phyloP scores from a whole-genome alignment of 1,140 invertebrate species.

The Pseudomyrmex dendroicus region DNA sequence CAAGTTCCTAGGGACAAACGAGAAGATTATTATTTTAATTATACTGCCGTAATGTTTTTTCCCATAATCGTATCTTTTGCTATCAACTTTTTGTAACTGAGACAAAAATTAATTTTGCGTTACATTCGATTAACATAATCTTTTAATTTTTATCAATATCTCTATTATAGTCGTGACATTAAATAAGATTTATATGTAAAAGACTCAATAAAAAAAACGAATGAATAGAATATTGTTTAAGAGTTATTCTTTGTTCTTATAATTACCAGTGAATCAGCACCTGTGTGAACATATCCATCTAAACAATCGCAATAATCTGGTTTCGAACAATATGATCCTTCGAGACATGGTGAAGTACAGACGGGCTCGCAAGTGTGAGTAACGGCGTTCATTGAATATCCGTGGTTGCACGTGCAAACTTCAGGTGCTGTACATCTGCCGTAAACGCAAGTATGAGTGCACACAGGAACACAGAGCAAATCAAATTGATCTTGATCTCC shows the following conservation, averaged over 20 bases:
- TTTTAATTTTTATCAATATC: too few relatives aligned
- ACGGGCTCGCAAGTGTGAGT: too few relatives aligned
- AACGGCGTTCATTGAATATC: conserved; percentile 49
- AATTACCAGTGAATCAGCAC: conserved; percentile 60
- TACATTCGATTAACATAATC: conserved; percentile 30
- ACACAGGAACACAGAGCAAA: conserved; percentile 63
- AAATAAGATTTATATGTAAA: not conserved
- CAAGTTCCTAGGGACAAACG: not conserved
- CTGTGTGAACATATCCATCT: conserved; percentile 47
- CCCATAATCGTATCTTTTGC: too few relatives aligned
- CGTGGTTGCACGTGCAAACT: conserved; percentile 73
- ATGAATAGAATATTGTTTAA: too few relatives aligned
- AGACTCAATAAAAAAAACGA: not conserved
- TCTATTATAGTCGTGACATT: too few relatives aligned
- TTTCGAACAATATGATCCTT: conserved; percentile 23
- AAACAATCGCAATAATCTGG: conserved; percentile 65
- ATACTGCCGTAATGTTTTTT: too few relatives aligned
- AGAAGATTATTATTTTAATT: too few relatives aligned
- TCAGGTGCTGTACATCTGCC: conserved; percentile 73
- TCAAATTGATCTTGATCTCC: not conserved
- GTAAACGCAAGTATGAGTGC: conserved; percentile 48
- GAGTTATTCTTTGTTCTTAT: too few relatives aligned
- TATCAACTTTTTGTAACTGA: too few relatives aligned
- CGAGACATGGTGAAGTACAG: too few relatives aligned
- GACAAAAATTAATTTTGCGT: not conserved